Evolutionary conservation across 1,140 invertebrate species (phyloP).

Genomic region (Zaprionus nigranus): DNA sequence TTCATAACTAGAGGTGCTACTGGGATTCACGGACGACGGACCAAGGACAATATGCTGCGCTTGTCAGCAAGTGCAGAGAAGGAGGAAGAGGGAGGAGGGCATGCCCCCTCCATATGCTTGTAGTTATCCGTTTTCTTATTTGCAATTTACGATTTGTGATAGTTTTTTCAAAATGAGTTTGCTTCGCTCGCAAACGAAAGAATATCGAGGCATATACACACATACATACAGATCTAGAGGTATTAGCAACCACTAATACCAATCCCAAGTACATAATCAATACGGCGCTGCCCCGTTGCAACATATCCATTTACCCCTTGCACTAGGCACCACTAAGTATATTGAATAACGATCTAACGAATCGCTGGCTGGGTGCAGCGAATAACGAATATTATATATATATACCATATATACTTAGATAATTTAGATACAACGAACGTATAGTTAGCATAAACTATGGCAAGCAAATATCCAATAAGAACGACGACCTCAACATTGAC

Average conservation of each 20-base stretch:
- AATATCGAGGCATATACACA: conserved; percentile 57
- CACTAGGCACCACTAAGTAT: conserved; percentile 38
- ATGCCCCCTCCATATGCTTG: conserved; percentile 45
- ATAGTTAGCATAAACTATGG: conserved; percentile 49
- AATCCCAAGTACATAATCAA: conserved; percentile 71
- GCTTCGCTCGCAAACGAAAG: conserved; percentile 13
- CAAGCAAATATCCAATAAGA: conserved; percentile 39
- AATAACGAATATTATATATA: conserved; percentile 14
- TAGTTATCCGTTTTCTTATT: conserved; percentile 57
- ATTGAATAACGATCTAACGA: neutral
- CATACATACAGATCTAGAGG: neutral
- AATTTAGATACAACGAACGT: conserved; percentile 61
- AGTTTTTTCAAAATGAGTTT: conserved; percentile 45
- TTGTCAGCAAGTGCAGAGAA: conserved; percentile 54
- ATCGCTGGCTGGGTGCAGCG: conserved; percentile 33
- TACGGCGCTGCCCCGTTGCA: conserved; percentile 51
- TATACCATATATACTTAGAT: conserved; percentile 22
- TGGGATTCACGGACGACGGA: conserved; percentile 8
- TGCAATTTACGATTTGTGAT: conserved; percentile 69
- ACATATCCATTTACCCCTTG: conserved; percentile 58
- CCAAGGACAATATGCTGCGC: conserved; percentile 68
- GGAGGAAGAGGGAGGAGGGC: neutral
- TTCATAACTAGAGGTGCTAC: conserved; percentile 57
- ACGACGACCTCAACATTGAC: conserved; percentile 26
- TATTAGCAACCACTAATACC: conserved; percentile 40